A percentile compares a stretch with the other conserved stretches of the same genome.
phyloP scores from a whole-genome alignment of 2,113 vertebrate species.

The Cepphus grylle region DNA sequence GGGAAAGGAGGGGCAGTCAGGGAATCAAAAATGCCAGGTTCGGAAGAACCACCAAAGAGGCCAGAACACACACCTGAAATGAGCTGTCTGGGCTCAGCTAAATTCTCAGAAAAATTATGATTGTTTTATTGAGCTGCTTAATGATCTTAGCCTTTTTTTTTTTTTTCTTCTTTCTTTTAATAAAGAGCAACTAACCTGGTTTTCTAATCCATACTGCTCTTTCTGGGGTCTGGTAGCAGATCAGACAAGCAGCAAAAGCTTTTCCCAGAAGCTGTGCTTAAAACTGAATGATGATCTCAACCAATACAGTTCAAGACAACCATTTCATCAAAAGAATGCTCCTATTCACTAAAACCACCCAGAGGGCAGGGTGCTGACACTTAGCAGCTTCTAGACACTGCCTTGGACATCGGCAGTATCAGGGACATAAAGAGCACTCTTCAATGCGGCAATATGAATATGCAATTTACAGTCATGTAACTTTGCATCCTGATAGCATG shows the following conservation, averaged over 20 bases:
- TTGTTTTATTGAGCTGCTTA: not conserved
- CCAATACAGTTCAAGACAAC: not conserved
- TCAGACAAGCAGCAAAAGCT: not conserved
- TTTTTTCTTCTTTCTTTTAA: not conserved
- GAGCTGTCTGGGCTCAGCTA: not conserved
- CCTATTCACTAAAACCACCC: not conserved
- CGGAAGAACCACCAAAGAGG: not conserved
- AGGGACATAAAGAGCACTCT: not conserved
- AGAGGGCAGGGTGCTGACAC: not conserved
- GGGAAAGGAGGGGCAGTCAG: not conserved
- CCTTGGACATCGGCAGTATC: not conserved
- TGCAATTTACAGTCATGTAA: not conserved
- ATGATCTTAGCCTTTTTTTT: not conserved
- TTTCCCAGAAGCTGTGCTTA: not conserved
- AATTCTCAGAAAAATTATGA: not conserved
- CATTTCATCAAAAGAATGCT: not conserved
- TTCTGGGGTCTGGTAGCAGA: not conserved
- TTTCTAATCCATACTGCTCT: not conserved
- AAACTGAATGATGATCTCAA: not conserved
- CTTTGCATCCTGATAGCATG: not conserved
- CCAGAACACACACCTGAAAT: not conserved
- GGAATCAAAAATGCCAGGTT: slow-evolving; percentile 35
- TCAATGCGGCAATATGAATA: not conserved
- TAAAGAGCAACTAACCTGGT: not conserved
- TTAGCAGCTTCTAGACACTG: not conserved